Base-by-base conservation (phyloP, 2,113 vertebrate species). In the Zosterops pallidus region DNA sequence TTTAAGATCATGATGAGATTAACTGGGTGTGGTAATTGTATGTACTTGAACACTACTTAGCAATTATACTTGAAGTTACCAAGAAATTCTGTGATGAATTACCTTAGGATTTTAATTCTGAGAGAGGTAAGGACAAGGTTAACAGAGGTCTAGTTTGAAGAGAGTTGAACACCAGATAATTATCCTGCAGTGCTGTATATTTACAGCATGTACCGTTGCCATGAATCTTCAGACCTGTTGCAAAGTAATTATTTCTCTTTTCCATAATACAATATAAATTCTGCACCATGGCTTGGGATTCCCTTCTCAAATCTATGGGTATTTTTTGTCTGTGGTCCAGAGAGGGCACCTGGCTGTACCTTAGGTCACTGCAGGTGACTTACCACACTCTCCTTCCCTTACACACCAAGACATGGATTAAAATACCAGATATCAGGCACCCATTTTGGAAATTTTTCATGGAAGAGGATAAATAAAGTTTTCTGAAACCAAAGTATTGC, bases 1-100 rank as follows among this genome's bases (percentile, higher is more conserved):
- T 94, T 95, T 93, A 88, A 93, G 69, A 59, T 92, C 41, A 47
- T 53, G 18, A 84, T 95, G 67, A 92, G 82, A 91, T 97, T 95
- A 95, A 95, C 82, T 17, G 2, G 57, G 65, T 75, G 77, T 63
- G 35, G 60, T 92, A 96, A 96, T 90, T 79, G 56, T 56, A 86
- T 19, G 33, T 68, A 65, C 69, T 86, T 72, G 79, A 81, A 91
- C 92, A 90, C 67, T 81, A 56, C 82, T 90, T 76, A 57, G 71
- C 79, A 94, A 89, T 96, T 95, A 83, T 82, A 47, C n/a, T 94
- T 88, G 82, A 95, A 90, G 64, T 60, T 71, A 91, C 79, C 68
- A 76, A 83, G 90, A 92, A 62, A 79, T 95, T 90, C 60, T 77
- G 12, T 90, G 82, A 94, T 93, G 23, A 95, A 93, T 92, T 90